Conservation (phyloP, 2,888 invertebrate species). For the Sisyra nigra region DNA sequence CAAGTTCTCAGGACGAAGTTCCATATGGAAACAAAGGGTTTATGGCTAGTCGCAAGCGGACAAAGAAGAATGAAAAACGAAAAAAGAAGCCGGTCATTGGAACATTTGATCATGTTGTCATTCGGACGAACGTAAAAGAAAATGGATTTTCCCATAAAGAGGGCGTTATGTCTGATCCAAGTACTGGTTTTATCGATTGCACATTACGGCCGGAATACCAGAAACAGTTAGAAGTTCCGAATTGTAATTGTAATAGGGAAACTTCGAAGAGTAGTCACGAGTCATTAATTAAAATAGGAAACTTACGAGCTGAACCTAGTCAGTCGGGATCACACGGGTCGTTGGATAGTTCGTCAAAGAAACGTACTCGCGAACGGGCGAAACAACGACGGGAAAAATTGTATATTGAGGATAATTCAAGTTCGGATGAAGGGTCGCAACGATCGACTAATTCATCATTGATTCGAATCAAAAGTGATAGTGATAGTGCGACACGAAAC, state of each 20-base stretch:
- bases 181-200: slow-evolving; percentile 32
- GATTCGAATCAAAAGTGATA: slow-evolving; percentile 46
- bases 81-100: slow-evolving; percentile 33
- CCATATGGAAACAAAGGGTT: slow-evolving; percentile 21
- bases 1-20: slow-evolving; percentile 32
- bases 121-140: slow-evolving; percentile 20
- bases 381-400: slow-evolving; percentile 46
- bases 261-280: slow-evolving; percentile 22
- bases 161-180: slow-evolving; percentile 42
- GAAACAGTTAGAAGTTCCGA: slow-evolving; percentile 16
- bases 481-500: slow-evolving; percentile 40
- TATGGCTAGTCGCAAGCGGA: slow-evolving; percentile 5
- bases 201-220: slow-evolving; percentile 23
- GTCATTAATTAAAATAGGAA: slow-evolving; percentile 6
- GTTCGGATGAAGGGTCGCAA: slow-evolving; percentile 55
- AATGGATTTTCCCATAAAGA: slow-evolving; percentile 12
- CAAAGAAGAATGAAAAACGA: slow-evolving; percentile 27
- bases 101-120: slow-evolving; percentile 50
- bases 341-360: slow-evolving; percentile 34
- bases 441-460: slow-evolving; percentile 50
- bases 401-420: slow-evolving; percentile 35
- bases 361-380: slow-evolving; percentile 37
- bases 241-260: slow-evolving; percentile 9
- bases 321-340: slow-evolving; percentile 28
- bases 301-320: slow-evolving; percentile 9